Base-by-base conservation (phyloP, 1,140 invertebrate genomes). In the Phymastichus coffea region DNA sequence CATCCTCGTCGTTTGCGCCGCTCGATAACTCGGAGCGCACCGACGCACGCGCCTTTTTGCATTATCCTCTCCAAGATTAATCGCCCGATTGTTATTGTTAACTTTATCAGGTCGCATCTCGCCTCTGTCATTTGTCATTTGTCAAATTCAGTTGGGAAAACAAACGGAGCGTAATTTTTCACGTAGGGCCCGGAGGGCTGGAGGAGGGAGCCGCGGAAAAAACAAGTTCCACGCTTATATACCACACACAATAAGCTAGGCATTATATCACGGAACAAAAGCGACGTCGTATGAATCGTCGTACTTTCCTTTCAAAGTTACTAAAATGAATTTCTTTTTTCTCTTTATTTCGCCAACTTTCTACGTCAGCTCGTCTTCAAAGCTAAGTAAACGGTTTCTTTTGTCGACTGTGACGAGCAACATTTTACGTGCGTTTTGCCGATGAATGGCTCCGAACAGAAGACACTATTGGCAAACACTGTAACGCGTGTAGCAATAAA, bases 181-280 rank as follows among this genome's bases (percentile, higher is more conserved):
- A 57, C 15, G 20, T 59, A n/a, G 15, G 14, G 25, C 3, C 20
- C 1, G 41, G 26, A 8, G 20, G 17, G 7, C 15, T 14, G 19
- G 35, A n/a, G 4, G 35, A 49, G 15, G 19, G 37, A 40, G 37
- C n/a, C n/a, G 19, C n/a, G 12, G 14, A 7, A 40, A 8, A 40
- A n/a, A 9, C 19, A n/a, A 40, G 19, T n/a, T 44, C 33, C 33
- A 17, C 17, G 19, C 22, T n/a, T n/a, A n/a, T n/a, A n/a, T n/a
- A n/a, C n/a, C n/a, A n/a, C n/a, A 26, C 20, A 57, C 12, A 30
- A 49, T 49, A 49, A 57, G n/a, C 17, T 9, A 17, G 30, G 35
- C 33, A 57, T 48, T 49, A 41, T 49, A 57, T 57, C 25, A 33
- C 35, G 22, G 26, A 49, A 49, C 25, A 57, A 57, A 57, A 57